Conservation (phyloP, 2,888 invertebrate species). For the Allacma fusca region DNA sequence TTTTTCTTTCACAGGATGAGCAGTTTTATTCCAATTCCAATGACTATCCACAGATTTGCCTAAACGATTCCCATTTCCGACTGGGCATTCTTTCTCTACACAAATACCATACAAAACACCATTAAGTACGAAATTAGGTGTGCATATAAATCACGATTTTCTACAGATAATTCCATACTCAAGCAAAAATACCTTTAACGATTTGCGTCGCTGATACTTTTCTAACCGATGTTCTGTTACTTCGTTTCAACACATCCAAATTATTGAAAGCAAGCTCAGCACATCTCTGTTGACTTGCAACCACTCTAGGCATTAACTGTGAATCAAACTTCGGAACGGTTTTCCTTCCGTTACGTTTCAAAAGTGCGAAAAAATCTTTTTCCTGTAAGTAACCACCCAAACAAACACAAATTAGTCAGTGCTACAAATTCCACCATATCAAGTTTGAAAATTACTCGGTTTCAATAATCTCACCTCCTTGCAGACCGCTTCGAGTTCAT, state of each 20-base stretch:
- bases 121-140: too few relatives aligned
- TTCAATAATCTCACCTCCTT: slow-evolving; percentile 31
- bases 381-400: slow-evolving; percentile 23
- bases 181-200: slow-evolving; percentile 9
- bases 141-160: too few relatives aligned
- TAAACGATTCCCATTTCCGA: neutral
- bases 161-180: neutral
- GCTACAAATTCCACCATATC: neutral
- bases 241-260: slow-evolving; percentile 36
- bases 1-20: slow-evolving; percentile 1
- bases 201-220: slow-evolving; percentile 1
- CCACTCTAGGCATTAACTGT: slow-evolving; percentile 25
- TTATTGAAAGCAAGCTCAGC: slow-evolving; percentile 42
- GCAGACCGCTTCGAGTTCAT: slow-evolving; percentile 36
- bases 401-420: neutral
- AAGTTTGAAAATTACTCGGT: too few relatives aligned
- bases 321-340: slow-evolving; percentile 30
- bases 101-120: neutral
- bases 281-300: slow-evolving; percentile 39
- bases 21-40: slow-evolving; percentile 1
- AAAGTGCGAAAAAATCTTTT: slow-evolving; percentile 29
- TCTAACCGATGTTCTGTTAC: slow-evolving; percentile 6
- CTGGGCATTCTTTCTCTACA: neutral
- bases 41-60: neutral
- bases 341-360: slow-evolving; percentile 32